Evolutionary conservation across 1,140 invertebrate genomes (phyloP).

Genomic region (Leptinotarsa lineolata): DNA sequence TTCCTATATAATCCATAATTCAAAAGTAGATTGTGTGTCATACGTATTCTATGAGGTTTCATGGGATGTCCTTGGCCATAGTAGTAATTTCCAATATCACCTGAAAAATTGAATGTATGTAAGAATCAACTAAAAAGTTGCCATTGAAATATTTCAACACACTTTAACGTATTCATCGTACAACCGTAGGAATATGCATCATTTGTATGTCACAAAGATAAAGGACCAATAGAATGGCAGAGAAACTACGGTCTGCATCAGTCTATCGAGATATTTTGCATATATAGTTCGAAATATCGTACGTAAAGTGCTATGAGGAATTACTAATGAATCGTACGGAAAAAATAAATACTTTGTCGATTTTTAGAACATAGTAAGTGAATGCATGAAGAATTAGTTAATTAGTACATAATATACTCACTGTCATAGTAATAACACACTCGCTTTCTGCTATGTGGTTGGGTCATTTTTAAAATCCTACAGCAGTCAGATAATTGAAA

Average conservation of each 20-base stretch:
- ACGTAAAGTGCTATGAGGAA: constrained; percentile 1
- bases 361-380: no score
- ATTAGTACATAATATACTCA: constrained; percentile 66
- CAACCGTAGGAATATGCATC: constrained; percentile 49
- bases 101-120: constrained; percentile 58
- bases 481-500: no score
- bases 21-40: constrained; percentile 98
- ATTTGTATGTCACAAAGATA: constrained; percentile 39
- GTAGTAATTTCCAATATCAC: constrained; percentile 99
- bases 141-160: constrained; percentile 12
- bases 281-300: constrained; percentile 49
- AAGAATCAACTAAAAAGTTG: not conserved
- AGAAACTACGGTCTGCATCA: constrained; percentile 49
- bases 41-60: constrained; percentile 99
- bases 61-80: constrained; percentile 99
- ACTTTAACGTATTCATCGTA: constrained; percentile 31
- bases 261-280: constrained; percentile 47
- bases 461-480: constrained; percentile 57
- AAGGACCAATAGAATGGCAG: constrained; percentile 46
- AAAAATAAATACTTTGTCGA: no score
- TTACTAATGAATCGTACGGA: no score
- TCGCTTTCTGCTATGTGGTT: constrained; percentile 86
- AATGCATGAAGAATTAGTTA: no score
- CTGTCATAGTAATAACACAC: constrained; percentile 99
- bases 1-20: constrained; percentile 99